Conservation (phyloP, 2,113 vertebrate genomes). For the Erythrocercus mccallii region DNA sequence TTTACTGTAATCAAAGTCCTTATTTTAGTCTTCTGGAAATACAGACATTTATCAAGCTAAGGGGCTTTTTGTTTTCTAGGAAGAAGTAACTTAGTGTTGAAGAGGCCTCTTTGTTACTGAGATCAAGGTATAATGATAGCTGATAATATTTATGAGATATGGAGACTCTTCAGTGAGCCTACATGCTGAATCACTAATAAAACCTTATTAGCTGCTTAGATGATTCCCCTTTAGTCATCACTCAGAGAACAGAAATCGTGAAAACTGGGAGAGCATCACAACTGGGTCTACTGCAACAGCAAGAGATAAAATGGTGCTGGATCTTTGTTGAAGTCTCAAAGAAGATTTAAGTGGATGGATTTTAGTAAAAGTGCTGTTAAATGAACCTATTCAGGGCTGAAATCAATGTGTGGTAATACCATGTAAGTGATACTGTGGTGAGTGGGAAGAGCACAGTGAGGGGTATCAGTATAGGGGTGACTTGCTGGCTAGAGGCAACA, state of each 20-base stretch:
- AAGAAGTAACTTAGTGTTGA: background rate
- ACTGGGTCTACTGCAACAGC: background rate
- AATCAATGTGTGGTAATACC: background rate
- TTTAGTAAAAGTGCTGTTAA: background rate
- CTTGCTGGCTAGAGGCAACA: background rate
- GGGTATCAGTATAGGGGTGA: background rate
- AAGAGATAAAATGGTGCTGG: background rate
- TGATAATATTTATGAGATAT: background rate
- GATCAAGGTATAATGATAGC: background rate
- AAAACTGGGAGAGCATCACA: background rate
- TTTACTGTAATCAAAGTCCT: background rate
- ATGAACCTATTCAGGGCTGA: background rate
- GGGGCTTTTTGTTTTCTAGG: background rate
- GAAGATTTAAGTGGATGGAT: background rate
- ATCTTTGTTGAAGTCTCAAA: background rate
- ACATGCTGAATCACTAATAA: constrained; percentile 36
- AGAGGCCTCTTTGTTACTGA: background rate
- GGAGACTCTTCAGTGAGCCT: background rate
- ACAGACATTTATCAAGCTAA: background rate
- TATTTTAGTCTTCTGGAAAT: background rate
- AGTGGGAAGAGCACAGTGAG: background rate
- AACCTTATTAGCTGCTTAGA: constrained; percentile 20
- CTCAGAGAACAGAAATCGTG: background rate
- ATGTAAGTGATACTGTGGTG: background rate
- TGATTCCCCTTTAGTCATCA: background rate